Evolutionary conservation across 2,888 invertebrate species (phyloP), one percentile per base, ranked within the genome.

Genomic region (Melikaiella ostensackeni): DNA sequence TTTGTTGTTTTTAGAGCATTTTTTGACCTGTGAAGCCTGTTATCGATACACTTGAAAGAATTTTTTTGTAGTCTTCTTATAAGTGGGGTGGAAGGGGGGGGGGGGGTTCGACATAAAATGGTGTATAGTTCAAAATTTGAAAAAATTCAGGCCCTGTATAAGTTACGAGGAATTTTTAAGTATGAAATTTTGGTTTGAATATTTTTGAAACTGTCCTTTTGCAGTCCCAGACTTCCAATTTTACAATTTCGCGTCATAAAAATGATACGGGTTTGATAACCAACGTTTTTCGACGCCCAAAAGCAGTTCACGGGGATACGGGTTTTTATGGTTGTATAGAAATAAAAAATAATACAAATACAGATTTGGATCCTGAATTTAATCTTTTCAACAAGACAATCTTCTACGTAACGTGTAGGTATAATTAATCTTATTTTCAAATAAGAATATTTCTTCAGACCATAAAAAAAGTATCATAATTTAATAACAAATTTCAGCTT

Each of bases 321-420:
- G 55, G 55, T 1, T 55, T 55, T 21, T 55, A 55, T 9, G 55
- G 55, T 21, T 55, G 55, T 21, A 11, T 55, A 21, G 55, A 55
- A 55, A 55, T 55, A 0, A 55, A n/a, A 21, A 55, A 55, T 55
- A 19, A 55, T 21, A 55, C 55, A 55, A 21, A 19, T 21, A 55
- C 55, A 21, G 55, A 55, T 21, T 55, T 55, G 55, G 55, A 55
- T 55, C 55, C 55, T 21, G 55, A 55, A 55, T 55, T 55, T 21
- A 55, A 55, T 9, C 55, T 55, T 21, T 55, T 55, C 19, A 55
- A 55, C 21, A 55, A 55, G n/a, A 55, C 55, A 55, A 55, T 55
- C 21, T 55, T 55, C 55, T 55, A 55, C 55, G 55, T 55, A 21
- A 55, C 55, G n/a, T 55, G 55, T 55, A 21, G 55, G 55, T 55